phyloP scores from a whole-genome alignment of 1,140 invertebrate species.

The Bombus ignitus region DNA sequence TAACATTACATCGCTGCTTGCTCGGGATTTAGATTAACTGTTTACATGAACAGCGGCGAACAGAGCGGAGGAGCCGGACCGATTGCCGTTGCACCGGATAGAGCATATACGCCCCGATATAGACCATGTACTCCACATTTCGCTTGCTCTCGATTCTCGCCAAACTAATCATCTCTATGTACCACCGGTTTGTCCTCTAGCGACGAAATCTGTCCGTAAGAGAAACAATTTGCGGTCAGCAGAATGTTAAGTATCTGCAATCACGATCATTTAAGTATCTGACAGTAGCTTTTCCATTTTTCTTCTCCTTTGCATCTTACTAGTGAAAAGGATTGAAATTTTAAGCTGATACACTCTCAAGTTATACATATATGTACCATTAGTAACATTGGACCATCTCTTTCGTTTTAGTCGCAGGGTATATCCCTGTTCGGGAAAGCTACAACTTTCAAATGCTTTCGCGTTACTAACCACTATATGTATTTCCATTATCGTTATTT shows the following conservation, averaged over 20 bases:
- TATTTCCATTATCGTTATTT: no score
- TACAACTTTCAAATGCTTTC: no score
- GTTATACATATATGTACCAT: no score
- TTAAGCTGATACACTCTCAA: no score
- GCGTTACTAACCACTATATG: no score
- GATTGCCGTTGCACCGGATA: constrained; percentile 74
- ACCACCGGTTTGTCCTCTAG: neutral
- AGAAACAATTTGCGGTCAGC: neutral
- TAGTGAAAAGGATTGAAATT: no score
- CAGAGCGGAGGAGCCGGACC: constrained; percentile 66
- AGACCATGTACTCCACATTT: constrained; percentile 41
- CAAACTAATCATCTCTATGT: constrained; percentile 32
- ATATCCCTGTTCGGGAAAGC: no score
- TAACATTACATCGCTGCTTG: constrained; percentile 83
- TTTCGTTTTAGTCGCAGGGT: no score
- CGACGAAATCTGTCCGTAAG: neutral
- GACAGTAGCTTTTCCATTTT: no score
- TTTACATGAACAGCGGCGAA: constrained; percentile 78
- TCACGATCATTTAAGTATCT: no score
- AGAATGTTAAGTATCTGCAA: no score
- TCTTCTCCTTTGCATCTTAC: no score
- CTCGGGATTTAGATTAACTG: constrained; percentile 84
- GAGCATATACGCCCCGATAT: constrained; percentile 44
- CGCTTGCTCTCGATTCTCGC: constrained; percentile 33
- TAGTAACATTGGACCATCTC: rapidly evolving